Evolutionary conservation across 2,113 vertebrate species (phyloP).

Genomic region (Microcebus lehilahytsara): DNA sequence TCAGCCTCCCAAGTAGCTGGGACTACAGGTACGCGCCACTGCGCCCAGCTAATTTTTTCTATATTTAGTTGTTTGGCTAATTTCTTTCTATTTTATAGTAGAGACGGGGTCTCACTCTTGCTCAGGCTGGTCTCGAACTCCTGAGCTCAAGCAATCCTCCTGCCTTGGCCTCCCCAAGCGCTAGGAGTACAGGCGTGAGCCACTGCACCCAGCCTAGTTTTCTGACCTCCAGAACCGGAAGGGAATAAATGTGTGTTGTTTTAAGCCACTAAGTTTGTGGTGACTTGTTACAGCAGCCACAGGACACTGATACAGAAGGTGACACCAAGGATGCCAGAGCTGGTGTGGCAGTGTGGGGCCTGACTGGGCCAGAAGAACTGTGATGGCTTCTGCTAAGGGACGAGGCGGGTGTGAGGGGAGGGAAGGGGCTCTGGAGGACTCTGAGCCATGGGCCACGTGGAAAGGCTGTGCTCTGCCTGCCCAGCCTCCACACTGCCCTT

Average conservation of each 20-base stretch:
- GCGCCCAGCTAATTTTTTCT: too few species aligned
- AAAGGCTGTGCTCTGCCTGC: not conserved
- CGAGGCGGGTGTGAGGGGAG: not conserved
- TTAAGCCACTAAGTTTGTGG: not conserved
- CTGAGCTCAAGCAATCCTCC: too few species aligned
- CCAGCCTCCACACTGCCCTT: not conserved
- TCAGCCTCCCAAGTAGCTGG: too few species aligned
- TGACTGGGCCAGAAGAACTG: not conserved
- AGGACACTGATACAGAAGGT: not conserved
- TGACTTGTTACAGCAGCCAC: too few species aligned
- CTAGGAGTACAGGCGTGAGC: too few species aligned
- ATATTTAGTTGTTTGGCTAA: too few species aligned
- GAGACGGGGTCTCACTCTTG: too few species aligned
- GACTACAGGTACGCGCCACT: too few species aligned
- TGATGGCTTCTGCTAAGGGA: not conserved
- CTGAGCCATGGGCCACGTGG: conserved; percentile 1
- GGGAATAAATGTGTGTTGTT: too few species aligned
- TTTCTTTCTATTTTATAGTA: too few species aligned
- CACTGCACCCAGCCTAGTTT: not conserved
- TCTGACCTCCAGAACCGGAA: not conserved
- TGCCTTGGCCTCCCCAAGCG: too few species aligned
- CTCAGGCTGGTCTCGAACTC: too few species aligned
- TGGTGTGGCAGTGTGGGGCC: rapidly evolving
- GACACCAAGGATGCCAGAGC: rapidly evolving
- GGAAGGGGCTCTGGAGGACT: conserved; percentile 1